Evolutionary conservation across 1,140 invertebrate species (phyloP), one percentile per base, ranked within the genome.

Genomic region (Ceratoteleas bidentatus): DNA sequence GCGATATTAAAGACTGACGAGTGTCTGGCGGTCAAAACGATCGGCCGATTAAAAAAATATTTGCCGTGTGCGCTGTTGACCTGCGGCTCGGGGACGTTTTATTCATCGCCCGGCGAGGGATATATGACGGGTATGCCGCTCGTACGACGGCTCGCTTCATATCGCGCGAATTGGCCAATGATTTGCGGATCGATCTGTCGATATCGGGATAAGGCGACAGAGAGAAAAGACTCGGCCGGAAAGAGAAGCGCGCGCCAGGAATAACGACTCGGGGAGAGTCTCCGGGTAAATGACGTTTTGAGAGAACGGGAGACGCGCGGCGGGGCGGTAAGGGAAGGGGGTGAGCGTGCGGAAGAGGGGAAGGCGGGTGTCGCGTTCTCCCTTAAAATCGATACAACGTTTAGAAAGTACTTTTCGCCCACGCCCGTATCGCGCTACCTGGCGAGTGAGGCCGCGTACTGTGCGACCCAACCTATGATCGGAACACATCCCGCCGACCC

Each of bases 381-480:
- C 80, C 69, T 78, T 83, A 83, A 82, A 78, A 83, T 83, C 75
- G 81, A 83, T 83, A 78, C 69, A 70, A 83, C 81, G 81, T 75
- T 83, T 83, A 83, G 81, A 83, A 83, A 75, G 81, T 83, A 75
- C 74, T 83, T 81, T 83, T 83, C 70, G 81, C 81, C 75, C 68
- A 78, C 81, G 81, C 81, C 70, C 75, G 75, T 76, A 83, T 79
- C 75, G 57, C 75, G 81, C 75, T 79, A 83, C 81, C 81, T 83
- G 76, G 72, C 62, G 76, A 83, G 75, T 70, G 66, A 66, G 79
- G 69, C 80, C 80, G 73, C 58, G 72, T 83, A 83, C 75, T n/a
- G n/a, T 66, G 72, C 62, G 60, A 83, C 72, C 68, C 69, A 77
- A 72, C 82, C 82, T 69, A 76, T 58, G 72, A 83, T 77, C 61